phyloP scores from a whole-genome alignment of 2,113 vertebrate genomes.

The Gallinago jamesoni region DNA sequence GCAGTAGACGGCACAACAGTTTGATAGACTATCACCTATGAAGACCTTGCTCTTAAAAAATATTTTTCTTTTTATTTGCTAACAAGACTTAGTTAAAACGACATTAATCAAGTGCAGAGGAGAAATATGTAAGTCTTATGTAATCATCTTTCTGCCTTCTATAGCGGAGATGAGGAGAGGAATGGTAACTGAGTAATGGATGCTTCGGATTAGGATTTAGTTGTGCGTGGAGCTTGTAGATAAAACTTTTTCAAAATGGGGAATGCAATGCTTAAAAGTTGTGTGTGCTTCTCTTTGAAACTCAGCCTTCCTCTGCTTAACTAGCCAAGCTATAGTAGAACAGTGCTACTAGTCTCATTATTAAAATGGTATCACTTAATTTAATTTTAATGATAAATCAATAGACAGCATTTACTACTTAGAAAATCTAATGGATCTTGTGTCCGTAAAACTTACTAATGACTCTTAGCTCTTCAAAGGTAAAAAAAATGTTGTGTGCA shows the following conservation, averaged over 20 bases:
- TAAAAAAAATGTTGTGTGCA: not conserved
- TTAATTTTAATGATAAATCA: not conserved
- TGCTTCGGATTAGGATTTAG: not conserved
- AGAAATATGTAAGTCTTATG: not conserved
- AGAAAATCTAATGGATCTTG: not conserved
- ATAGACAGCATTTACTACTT: not conserved
- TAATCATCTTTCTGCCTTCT: not conserved
- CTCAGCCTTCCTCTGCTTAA: not conserved
- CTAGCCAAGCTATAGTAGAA: not conserved
- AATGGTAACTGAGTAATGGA: not conserved
- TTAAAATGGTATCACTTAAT: not conserved
- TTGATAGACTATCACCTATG: not conserved
- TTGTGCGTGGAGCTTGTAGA: not conserved
- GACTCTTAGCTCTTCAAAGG: not conserved
- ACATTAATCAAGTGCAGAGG: not conserved
- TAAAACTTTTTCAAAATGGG: not conserved
- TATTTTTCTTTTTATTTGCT: not conserved
- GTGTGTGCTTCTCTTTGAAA: not conserved
- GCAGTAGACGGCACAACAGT: not conserved
- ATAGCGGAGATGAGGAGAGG: not conserved
- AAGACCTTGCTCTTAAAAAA: not conserved
- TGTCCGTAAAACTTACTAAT: not conserved
- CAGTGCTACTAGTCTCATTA: not conserved
- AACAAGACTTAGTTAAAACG: not conserved
- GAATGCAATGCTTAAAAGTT: not conserved